phyloP scores from a whole-genome alignment of 2,888 invertebrate species.

The Ametastegia equiseti region DNA sequence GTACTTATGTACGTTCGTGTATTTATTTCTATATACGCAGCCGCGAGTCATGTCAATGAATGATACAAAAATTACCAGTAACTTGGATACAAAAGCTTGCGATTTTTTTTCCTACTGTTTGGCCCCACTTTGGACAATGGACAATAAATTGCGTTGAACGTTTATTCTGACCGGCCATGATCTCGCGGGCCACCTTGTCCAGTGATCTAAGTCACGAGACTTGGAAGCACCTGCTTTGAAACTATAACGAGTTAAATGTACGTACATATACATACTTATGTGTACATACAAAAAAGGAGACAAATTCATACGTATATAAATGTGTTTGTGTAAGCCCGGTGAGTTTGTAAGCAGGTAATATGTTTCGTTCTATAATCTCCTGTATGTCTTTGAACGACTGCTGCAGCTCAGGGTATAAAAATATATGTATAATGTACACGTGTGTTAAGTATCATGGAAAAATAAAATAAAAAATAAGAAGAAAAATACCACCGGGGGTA shows the following conservation, averaged over 20 bases:
- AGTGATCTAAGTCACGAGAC: constrained; percentile 22
- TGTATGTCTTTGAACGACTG: not conserved
- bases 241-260: constrained; percentile 25
- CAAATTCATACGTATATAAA: no score
- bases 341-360: constrained; percentile 8
- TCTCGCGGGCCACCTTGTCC: constrained; percentile 30
- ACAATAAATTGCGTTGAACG: not conserved
- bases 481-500: not conserved
- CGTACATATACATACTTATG: not conserved
- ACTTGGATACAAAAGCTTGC: not conserved
- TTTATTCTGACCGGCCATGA: constrained; percentile 24
- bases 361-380: constrained; percentile 9
- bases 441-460: no score
- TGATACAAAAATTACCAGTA: not conserved
- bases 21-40: not conserved
- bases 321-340: not conserved
- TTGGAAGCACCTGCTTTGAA: constrained; percentile 20
- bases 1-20: no score
- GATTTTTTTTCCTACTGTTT: no score
- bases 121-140: constrained; percentile 5
- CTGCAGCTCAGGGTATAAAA: no score
- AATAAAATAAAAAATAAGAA: not conserved
- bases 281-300: not conserved
- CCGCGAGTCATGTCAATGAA: not conserved
- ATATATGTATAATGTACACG: no score